A percentile compares a stretch with the other conserved stretches of the same genome.
Evolutionary conservation across 2,113 vertebrate species (phyloP).

Genomic region (Cebidichthys violaceus): DNA sequence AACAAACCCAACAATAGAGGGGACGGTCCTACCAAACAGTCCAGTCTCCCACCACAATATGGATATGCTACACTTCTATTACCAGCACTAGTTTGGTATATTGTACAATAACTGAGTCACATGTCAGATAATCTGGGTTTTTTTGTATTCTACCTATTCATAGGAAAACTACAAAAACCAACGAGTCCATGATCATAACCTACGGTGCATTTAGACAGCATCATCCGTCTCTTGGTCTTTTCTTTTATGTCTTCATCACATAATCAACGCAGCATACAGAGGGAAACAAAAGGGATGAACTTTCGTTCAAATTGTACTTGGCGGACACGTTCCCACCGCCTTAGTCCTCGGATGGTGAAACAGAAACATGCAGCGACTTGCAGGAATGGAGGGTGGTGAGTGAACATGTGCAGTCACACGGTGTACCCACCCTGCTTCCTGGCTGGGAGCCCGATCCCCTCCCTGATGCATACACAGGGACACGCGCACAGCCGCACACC

Average conservation of each 20-base stretch:
- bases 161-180: too few species aligned
- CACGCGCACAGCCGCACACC: neutral
- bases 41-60: too few species aligned
- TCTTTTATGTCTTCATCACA: slow-evolving; percentile 19
- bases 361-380: slow-evolving; percentile 64
- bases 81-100: too few species aligned
- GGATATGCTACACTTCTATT: too few species aligned
- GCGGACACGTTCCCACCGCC: slow-evolving; percentile 22
- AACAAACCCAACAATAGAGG: too few species aligned
- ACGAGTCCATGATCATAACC: too few species aligned
- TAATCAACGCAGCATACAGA: slow-evolving; percentile 37
- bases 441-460: slow-evolving; percentile 57
- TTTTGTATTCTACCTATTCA: too few species aligned
- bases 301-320: slow-evolving; percentile 34
- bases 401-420: slow-evolving; percentile 63
- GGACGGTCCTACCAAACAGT: too few species aligned
- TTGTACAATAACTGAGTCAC: too few species aligned
- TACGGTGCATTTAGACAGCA: too few species aligned
- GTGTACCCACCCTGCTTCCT: slow-evolving; percentile 67
- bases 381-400: slow-evolving; percentile 47
- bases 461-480: slow-evolving; percentile 27
- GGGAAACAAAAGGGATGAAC: slow-evolving; percentile 39
- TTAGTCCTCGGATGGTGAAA: slow-evolving; percentile 6
- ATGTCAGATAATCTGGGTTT: too few species aligned
- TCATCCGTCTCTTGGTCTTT: neutral